Evolutionary conservation across 2,797 vertebrate species (phyloP).

Genomic region (Pseudopleuronectes americanus): DNA sequence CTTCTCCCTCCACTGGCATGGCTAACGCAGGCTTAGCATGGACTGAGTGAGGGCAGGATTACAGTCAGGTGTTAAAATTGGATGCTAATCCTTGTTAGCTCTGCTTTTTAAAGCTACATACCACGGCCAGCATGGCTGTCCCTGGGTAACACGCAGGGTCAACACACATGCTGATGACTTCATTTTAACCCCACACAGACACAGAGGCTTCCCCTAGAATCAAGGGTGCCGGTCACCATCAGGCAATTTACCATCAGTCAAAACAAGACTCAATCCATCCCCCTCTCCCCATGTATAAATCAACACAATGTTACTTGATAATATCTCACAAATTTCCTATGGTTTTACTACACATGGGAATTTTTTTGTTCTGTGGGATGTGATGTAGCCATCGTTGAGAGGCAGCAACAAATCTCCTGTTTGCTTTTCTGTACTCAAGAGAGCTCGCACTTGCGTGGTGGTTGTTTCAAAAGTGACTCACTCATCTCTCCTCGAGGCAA

Average conservation of each 20-base stretch:
- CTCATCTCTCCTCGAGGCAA: slow-evolving; percentile 34
- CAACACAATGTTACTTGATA: slow-evolving; percentile 1
- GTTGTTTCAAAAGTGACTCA: slow-evolving; percentile 16
- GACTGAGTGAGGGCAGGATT: slow-evolving; percentile 79
- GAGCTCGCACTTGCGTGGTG: slow-evolving; percentile 1
- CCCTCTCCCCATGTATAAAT: neutral
- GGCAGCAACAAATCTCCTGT: slow-evolving; percentile 27
- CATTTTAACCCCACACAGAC: neutral
- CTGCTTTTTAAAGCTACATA: slow-evolving; percentile 78
- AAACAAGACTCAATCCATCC: neutral
- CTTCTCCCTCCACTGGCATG: slow-evolving; percentile 64
- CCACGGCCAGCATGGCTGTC: slow-evolving; percentile 48
- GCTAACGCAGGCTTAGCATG: slow-evolving; percentile 75
- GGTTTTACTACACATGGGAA: slow-evolving; percentile 2
- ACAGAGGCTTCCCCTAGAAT: neutral
- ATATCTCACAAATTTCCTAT: neutral
- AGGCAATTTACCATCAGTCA: neutral
- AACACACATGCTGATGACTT: slow-evolving; percentile 27
- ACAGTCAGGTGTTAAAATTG: slow-evolving; percentile 86
- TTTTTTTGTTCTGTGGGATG: slow-evolving; percentile 12
- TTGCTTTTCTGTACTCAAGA: slow-evolving; percentile 20
- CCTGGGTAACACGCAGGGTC: slow-evolving; percentile 34
- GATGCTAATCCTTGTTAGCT: slow-evolving; percentile 81
- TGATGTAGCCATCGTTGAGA: neutral
- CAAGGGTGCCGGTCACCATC: neutral